Evolutionary conservation across 1,140 invertebrate species (phyloP), one percentile per base, ranked within the genome.

Genomic region (Lepidostoma basale): DNA sequence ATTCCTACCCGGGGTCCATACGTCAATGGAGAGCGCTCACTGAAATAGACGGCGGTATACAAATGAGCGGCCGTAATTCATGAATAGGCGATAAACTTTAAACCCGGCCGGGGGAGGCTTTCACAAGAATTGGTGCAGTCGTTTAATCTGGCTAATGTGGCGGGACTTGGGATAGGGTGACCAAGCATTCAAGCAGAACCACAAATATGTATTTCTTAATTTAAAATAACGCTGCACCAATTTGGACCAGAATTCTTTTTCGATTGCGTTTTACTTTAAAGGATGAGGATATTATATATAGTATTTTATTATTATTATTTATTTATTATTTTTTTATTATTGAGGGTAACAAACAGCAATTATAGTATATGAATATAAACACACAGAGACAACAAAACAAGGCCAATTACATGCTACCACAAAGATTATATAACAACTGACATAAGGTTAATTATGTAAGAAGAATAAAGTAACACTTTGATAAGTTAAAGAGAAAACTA

Each of bases 71-170:
- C 60, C 60, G 68, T 71, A 71, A 71, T 49, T 71, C 69, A 71
- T 64, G 69, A 64, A 68, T 63, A 63, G 65, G 65, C 69, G 69
- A 71, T 71, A 71, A 71, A 71, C 69, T 71, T 71, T 71, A 71
- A 71, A 71, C 69, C 60, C 49, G 54, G 52, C 20, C 14, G 40
- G 39, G 42, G 52, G 42, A 52, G 56, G 69, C 69, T 71, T 64
- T 71, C 65, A 71, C 65, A 45, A 65, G 69, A 65, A 71, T 71
- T 71, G 69, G 59, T 33, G 47, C 62, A 39, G 66, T 60, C 64
- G 66, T 71, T 71, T 71, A 71, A 71, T 71, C 69, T 71, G 62
- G 69, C 69, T 71, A 71, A 71, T 71, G 69, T 68, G 69, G 59
- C 69, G 47, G 62, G 69, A 68, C 69, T 71, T 63, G 26, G n/a